Percentiles rank a stretch among this genome's conserved stretches.
Evolutionary conservation across 1,140 invertebrate genomes (phyloP).

Genomic region (Lethrus apterus): DNA sequence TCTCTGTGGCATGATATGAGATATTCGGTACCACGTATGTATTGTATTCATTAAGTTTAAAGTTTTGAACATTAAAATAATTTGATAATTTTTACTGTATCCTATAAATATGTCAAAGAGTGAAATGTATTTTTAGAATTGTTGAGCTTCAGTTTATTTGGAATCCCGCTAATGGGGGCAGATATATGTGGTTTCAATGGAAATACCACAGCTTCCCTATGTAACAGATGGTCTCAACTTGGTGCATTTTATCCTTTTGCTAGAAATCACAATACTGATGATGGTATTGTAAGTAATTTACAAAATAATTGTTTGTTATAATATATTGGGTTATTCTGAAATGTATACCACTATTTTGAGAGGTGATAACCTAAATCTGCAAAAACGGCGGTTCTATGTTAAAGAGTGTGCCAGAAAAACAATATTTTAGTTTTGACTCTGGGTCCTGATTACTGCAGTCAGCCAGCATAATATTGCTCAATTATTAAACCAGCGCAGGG

Average conservation of each 20-base stretch:
- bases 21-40: slow-evolving; percentile 53
- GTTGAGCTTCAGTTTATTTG: slow-evolving; percentile 75
- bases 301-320: too few relatives aligned
- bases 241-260: slow-evolving; percentile 85
- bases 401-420: too few relatives aligned
- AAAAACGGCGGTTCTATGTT: too few relatives aligned
- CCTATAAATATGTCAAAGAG: too few relatives aligned
- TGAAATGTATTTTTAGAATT: slow-evolving; percentile 48
- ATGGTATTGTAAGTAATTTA: slow-evolving; percentile 60
- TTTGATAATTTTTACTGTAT: neutral
- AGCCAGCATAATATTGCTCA: too few relatives aligned
- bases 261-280: slow-evolving; percentile 75
- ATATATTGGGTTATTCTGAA: too few relatives aligned
- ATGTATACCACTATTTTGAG: too few relatives aligned
- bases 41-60: slow-evolving; percentile 13
- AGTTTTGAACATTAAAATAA: neutral
- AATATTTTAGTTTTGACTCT: too few relatives aligned
- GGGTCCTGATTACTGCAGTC: too few relatives aligned
- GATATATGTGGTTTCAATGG: slow-evolving; percentile 86
- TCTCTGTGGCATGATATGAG: slow-evolving; percentile 63
- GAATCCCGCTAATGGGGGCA: slow-evolving; percentile 77
- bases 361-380: too few relatives aligned
- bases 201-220: slow-evolving; percentile 65
- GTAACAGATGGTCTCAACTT: slow-evolving; percentile 73
- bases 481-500: too few relatives aligned